A percentile compares a stretch with the other conserved stretches of the same genome.
phyloP scores from a whole-genome alignment of 92 coral and sea anemone species.

The Chrysogorgia sp. region DNA sequence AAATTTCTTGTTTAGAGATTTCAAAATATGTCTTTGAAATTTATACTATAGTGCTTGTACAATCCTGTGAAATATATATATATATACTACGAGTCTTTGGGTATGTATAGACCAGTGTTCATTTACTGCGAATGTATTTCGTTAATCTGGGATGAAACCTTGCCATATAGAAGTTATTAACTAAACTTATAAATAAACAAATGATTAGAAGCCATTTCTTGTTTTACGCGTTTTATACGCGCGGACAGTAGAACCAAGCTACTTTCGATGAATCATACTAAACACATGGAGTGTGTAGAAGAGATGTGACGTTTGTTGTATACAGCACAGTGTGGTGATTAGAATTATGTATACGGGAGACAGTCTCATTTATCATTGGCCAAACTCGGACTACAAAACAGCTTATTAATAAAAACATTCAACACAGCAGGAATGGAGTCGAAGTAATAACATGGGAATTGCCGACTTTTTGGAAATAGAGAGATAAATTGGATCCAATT shows the following conservation, averaged over 20 bases:
- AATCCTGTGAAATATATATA: background rate
- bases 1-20: too few species aligned
- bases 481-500: slow-evolving; percentile 40
- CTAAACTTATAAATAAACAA: slow-evolving; percentile 33
- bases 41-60: too few species aligned
- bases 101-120: too few species aligned
- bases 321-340: background rate
- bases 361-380: slow-evolving; percentile 3
- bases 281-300: too few species aligned
- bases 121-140: background rate
- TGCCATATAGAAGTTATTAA: slow-evolving; percentile 23
- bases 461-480: slow-evolving; percentile 18
- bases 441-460: background rate
- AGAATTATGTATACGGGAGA: background rate
- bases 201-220: background rate
- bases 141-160: background rate
- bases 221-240: background rate
- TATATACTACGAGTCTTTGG: too few species aligned
- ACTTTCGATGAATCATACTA: too few species aligned
- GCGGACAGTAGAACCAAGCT: background rate
- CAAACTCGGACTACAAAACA: slow-evolving; percentile 1
- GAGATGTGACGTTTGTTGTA: too few species aligned
- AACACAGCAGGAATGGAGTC: background rate
- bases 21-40: too few species aligned
- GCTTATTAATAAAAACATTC: slow-evolving; percentile 38